Conservation (phyloP, 1,140 invertebrate genomes). For the Macrobrachium nipponense region DNA sequence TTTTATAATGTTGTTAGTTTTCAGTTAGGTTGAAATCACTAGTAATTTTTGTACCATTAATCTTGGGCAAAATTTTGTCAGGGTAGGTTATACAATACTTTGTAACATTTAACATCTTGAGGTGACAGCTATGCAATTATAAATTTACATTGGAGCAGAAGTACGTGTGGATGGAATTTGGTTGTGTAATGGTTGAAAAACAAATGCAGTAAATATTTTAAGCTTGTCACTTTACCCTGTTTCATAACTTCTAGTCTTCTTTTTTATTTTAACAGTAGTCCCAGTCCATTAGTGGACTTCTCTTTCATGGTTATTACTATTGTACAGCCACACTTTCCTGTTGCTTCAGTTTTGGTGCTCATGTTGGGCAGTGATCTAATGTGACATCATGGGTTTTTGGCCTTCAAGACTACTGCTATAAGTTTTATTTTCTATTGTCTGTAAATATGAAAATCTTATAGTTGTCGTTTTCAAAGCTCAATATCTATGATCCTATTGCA, state of each 20-base stretch:
- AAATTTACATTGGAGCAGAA: no score
- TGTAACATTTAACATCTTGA: neutral
- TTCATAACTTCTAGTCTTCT: conserved; percentile 34
- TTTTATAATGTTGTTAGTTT: conserved; percentile 43
- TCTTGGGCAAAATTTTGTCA: conserved; percentile 35
- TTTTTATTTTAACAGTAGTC: conserved; percentile 33
- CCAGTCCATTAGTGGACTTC: conserved; percentile 26
- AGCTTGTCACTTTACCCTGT: conserved; percentile 21
- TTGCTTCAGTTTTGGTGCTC: conserved; percentile 36
- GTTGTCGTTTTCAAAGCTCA: conserved; percentile 11
- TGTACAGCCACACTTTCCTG: neutral
- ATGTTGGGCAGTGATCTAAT: conserved; percentile 53
- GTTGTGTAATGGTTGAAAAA: conserved; percentile 20
- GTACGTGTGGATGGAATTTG: conserved; percentile 5
- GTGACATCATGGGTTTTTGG: neutral
- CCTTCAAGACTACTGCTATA: conserved; percentile 16
- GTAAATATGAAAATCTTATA: conserved; percentile 13
- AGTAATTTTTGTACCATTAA: conserved; percentile 48
- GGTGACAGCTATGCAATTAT: conserved; percentile 15
- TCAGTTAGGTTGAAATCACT: conserved; percentile 39
- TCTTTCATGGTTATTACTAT: conserved; percentile 12
- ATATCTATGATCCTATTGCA: neutral
- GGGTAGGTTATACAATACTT: conserved; percentile 11
- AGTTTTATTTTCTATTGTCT: conserved; percentile 14
- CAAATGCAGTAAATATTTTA: neutral